Percentiles rank a stretch among this genome's conserved stretches.
phyloP scores from a whole-genome alignment of 2,113 vertebrate genomes.

The Clarias batrachus region DNA sequence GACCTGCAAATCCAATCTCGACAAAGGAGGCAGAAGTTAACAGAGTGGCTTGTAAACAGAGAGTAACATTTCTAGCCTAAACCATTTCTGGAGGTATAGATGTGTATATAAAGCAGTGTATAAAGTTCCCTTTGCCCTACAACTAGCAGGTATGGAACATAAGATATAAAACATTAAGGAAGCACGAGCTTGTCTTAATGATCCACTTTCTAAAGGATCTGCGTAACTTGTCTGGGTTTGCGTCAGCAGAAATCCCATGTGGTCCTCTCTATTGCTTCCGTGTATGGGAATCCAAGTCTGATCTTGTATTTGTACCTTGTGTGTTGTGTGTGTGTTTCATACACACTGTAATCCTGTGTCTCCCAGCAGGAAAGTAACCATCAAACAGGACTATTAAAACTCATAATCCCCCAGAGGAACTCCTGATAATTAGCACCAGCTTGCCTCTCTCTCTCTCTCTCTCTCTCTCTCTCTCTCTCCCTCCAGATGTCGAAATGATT shows the following conservation, averaged over 20 bases:
- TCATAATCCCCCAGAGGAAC: constrained; percentile 38
- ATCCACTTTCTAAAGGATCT: constrained; percentile 6
- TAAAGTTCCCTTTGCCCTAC: neutral
- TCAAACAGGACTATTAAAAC: constrained; percentile 50
- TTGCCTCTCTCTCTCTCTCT: neutral
- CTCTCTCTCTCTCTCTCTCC: constrained; percentile 10
- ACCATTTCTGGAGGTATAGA: neutral
- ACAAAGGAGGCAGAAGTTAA: no score
- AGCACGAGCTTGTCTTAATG: neutral
- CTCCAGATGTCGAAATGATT: constrained; percentile 16
- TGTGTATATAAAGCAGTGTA: neutral
- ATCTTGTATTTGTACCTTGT: constrained; percentile 26
- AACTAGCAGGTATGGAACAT: neutral
- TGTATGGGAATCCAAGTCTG: constrained; percentile 30
- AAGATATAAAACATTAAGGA: neutral
- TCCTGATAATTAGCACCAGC: constrained; percentile 49
- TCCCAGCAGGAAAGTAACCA: constrained; percentile 46
- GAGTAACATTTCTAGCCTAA: neutral
- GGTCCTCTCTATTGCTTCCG: constrained; percentile 5
- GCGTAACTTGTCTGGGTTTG: neutral
- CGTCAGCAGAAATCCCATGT: constrained; percentile 28
- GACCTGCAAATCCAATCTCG: no score
- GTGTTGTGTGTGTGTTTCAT: constrained; percentile 18
- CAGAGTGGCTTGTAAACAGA: no score
- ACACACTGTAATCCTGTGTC: constrained; percentile 38